Percentiles rank a stretch among this genome's conserved stretches.
These are phyloP conservation scores for Chrysemys picta DNA, from an alignment of 2,113 vertebrate genomes.

Conservation along the genomic window DNA sequence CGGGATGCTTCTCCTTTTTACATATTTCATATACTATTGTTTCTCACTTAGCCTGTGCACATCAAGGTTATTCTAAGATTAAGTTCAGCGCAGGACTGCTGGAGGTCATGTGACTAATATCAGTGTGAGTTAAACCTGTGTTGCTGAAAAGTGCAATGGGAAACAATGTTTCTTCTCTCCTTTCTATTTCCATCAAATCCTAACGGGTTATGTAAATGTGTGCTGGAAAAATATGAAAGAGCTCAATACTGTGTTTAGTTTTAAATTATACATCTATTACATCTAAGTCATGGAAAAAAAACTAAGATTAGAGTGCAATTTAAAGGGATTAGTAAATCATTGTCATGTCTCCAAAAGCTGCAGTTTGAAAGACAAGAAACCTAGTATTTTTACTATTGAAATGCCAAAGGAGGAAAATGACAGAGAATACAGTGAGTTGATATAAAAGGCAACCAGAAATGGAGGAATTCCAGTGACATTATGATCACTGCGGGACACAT, in stretches of 20 bases:
- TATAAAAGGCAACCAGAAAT: background rate
- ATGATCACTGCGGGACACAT: background rate
- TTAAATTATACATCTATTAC: background rate
- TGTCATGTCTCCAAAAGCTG: background rate
- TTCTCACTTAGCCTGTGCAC: background rate
- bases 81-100: background rate
- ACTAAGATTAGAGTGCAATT: slow-evolving; percentile 27
- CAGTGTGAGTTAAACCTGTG: background rate
- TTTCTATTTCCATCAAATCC: background rate
- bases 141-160: background rate
- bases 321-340: slow-evolving; percentile 27
- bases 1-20: background rate
- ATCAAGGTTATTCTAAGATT: background rate
- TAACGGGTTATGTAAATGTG: slow-evolving; percentile 3
- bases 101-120: background rate
- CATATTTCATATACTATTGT: background rate
- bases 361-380: background rate
- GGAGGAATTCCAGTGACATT: background rate
- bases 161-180: background rate
- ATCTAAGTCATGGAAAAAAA: background rate
- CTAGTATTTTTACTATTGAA: background rate
- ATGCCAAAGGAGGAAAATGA: background rate
- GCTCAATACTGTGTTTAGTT: background rate
- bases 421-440: background rate
- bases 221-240: background rate